Evolutionary conservation across 2,797 vertebrate genomes (phyloP).

Genomic region (Emys orbicularis): DNA sequence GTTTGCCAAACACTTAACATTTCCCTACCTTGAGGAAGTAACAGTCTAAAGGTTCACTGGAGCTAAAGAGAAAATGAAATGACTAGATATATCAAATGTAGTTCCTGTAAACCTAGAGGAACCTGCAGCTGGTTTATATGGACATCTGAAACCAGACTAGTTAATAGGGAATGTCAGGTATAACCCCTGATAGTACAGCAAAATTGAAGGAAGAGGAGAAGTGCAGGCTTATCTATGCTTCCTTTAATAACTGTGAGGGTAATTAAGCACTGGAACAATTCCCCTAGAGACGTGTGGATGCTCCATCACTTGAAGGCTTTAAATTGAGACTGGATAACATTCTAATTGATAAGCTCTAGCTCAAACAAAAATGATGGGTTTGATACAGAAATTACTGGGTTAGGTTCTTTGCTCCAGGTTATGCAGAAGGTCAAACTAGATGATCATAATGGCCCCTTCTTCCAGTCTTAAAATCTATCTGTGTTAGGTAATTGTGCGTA

Average conservation of each 20-base stretch:
- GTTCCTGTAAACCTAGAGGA: background rate
- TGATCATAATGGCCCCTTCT: background rate
- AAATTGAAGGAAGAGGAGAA: background rate
- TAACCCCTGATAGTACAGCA: background rate
- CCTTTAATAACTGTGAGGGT: background rate
- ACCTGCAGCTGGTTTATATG: background rate
- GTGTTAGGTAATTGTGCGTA: background rate
- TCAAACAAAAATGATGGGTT: background rate
- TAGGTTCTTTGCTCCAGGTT: background rate
- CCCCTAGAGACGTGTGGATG: background rate
- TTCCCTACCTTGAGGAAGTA: background rate
- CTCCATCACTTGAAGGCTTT: background rate
- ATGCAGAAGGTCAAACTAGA: background rate
- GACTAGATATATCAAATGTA: background rate
- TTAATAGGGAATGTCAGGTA: background rate
- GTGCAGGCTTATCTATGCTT: background rate
- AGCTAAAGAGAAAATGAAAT: background rate
- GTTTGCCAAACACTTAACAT: rapidly evolving
- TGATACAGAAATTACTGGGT: background rate
- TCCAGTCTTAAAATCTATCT: background rate
- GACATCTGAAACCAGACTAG: background rate
- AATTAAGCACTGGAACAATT: background rate
- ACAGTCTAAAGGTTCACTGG: background rate
- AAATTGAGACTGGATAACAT: background rate
- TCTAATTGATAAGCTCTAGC: background rate